Conservation (phyloP, 2,888 invertebrate genomes). For the Spodoptera picta region DNA sequence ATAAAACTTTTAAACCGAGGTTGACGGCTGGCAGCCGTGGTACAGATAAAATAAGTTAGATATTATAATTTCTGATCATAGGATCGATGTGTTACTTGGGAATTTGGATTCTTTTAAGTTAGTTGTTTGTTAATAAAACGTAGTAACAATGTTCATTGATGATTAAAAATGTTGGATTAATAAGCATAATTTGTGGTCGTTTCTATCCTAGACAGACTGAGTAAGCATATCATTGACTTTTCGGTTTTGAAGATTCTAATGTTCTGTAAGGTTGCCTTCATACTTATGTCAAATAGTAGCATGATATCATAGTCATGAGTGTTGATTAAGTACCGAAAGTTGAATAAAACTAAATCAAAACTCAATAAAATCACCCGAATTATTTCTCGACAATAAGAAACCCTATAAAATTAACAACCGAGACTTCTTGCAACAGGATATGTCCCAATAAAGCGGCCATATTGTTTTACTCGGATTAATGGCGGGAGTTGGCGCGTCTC, state of each 20-base stretch:
- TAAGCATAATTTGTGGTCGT: no score
- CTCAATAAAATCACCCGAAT: neutral
- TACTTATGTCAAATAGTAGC: no score
- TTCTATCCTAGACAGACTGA: no score
- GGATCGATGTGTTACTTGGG: no score
- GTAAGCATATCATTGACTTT: no score
- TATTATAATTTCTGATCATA: neutral
- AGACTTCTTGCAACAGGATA: constrained; percentile 75
- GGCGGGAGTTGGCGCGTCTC: constrained; percentile 66
- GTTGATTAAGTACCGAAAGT: neutral
- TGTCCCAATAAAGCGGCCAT: constrained; percentile 79
- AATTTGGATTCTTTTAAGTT: no score
- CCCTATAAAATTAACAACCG: constrained; percentile 40
- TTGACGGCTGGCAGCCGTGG: constrained; percentile 6
- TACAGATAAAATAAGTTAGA: neutral
- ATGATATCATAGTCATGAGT: no score
- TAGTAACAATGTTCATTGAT: no score
- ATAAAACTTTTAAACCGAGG: constrained; percentile 69
- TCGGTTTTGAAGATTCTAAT: no score
- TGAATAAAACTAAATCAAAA: neutral
- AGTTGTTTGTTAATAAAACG: no score
- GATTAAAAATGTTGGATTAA: no score
- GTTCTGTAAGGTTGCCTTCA: no score
- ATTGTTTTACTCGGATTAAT: constrained; percentile 82
- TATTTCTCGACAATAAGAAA: constrained; percentile 19